Evolutionary conservation across 2,113 vertebrate genomes (phyloP).

Genomic region (Rhizomys pruinosus): DNA sequence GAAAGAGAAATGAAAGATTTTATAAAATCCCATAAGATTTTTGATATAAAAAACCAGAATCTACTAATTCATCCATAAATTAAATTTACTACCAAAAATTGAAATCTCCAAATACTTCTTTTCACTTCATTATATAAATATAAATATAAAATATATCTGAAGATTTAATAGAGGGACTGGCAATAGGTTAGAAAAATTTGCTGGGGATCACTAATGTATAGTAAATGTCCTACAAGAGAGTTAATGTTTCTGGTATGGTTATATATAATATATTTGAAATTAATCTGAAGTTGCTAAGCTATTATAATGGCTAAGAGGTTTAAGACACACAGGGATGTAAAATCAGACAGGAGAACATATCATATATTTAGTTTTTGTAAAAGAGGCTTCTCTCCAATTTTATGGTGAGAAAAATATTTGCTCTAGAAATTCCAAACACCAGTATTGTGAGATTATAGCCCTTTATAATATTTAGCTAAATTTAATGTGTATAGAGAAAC

Average conservation of each 20-base stretch:
- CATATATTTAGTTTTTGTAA: neutral
- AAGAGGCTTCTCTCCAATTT: neutral
- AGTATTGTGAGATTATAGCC: slow-evolving; percentile 5
- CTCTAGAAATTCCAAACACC: neutral
- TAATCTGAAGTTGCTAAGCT: slow-evolving; percentile 6
- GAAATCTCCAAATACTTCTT: neutral
- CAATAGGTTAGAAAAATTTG: neutral
- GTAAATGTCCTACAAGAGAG: neutral
- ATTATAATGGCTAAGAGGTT: neutral
- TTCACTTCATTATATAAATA: neutral
- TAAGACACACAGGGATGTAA: neutral
- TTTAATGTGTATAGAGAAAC: neutral
- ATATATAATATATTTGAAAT: neutral
- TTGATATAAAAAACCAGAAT: neutral
- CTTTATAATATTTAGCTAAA: neutral
- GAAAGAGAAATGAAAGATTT: neutral
- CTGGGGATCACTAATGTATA: neutral
- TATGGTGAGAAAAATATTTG: neutral
- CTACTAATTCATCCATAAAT: neutral
- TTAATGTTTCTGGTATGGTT: neutral
- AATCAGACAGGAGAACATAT: neutral
- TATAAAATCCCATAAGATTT: neutral
- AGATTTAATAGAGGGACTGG: neutral
- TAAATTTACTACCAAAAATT: neutral
- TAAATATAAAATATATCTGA: neutral